Evolutionary conservation across 2,888 invertebrate genomes (phyloP).

Genomic region (Conops quadrifasciatus): DNA sequence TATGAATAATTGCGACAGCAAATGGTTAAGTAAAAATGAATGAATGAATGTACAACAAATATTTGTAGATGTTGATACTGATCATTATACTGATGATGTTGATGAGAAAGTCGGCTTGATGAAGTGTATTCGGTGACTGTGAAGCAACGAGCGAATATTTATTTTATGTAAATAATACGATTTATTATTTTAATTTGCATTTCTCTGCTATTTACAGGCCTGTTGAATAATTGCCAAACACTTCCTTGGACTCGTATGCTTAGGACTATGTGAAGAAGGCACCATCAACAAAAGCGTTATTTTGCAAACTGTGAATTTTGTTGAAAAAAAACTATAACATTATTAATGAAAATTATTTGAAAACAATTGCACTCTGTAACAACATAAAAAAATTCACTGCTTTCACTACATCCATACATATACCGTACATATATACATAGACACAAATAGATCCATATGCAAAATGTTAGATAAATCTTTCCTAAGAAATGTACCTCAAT

Average conservation of each 20-base stretch:
- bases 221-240: conserved; percentile 54
- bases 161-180: no score
- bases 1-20: no score
- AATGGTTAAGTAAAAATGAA: no score
- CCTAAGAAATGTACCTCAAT: conserved; percentile 17
- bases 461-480: neutral
- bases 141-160: no score
- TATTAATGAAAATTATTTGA: neutral
- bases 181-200: conserved; percentile 13
- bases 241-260: neutral
- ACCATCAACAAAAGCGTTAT: neutral
- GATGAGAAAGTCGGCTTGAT: no score
- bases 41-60: no score
- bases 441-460: neutral
- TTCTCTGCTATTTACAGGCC: conserved; percentile 48
- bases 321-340: no score
- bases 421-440: neutral
- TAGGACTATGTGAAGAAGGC: conserved; percentile 14
- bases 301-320: no score
- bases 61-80: no score
- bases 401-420: neutral
- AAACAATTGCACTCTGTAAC: neutral
- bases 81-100: no score
- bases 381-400: neutral
- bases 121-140: no score